These are phyloP conservation scores for Himantopus leucocephalus DNA, from an alignment of 2,113 vertebrate species.

Conservation along the genomic window DNA sequence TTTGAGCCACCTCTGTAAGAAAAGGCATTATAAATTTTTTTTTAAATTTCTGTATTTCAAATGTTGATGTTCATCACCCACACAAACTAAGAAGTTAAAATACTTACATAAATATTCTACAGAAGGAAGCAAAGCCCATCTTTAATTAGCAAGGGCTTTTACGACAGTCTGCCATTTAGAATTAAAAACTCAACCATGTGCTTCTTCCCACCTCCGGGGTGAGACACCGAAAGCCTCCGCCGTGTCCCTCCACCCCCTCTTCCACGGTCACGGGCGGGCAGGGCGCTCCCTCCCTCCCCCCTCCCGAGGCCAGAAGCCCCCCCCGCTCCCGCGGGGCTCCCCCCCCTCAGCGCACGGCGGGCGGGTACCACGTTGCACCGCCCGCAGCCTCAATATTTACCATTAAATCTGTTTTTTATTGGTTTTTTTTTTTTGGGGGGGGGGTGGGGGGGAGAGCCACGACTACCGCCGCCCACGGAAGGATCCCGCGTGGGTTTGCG, in stretches of 20 bases:
- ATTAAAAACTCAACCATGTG: slow-evolving; percentile 56
- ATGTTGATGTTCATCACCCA: background rate
- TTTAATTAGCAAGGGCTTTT: slow-evolving; percentile 12
- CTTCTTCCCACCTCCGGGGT: background rate
- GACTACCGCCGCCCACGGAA: background rate
- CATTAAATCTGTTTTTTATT: background rate
- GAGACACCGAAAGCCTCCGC: background rate
- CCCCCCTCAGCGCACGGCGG: background rate
- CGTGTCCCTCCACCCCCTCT: background rate
- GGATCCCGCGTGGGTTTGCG: background rate
- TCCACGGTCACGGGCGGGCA: background rate
- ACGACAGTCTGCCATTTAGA: slow-evolving; percentile 30
- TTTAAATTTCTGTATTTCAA: background rate
- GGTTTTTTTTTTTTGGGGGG: too few species aligned
- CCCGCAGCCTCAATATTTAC: background rate
- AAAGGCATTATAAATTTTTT: background rate
- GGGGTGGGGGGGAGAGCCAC: too few species aligned
- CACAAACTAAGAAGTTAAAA: background rate
- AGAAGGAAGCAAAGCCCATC: background rate
- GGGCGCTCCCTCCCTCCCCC: background rate
- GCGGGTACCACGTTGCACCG: background rate
- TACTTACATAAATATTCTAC: background rate
- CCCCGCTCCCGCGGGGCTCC: background rate
- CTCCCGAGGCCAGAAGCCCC: background rate
- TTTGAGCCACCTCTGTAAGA: background rate